Percentiles rank a stretch among this genome's conserved stretches.
phyloP scores from a whole-genome alignment of 2,888 invertebrate species.

The Bursaphelenchus okinawaensis region DNA sequence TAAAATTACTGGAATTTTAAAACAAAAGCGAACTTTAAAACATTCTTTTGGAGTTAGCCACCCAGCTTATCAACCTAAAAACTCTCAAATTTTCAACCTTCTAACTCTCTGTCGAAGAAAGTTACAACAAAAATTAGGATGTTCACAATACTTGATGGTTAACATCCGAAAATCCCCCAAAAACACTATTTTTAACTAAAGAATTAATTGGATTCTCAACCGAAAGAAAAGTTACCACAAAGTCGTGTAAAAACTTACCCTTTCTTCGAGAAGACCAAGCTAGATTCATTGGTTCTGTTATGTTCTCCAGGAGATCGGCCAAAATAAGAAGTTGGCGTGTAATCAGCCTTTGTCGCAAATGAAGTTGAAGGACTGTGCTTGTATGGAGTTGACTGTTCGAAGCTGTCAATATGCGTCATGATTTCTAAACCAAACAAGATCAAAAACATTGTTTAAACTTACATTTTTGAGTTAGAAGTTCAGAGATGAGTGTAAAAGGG shows the following conservation, averaged over 20 bases:
- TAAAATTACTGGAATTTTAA: too few species aligned
- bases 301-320: not conserved
- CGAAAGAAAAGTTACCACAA: too few species aligned
- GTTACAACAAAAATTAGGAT: not conserved
- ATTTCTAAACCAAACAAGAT: too few species aligned
- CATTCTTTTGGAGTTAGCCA: too few species aligned
- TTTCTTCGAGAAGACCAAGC: not conserved
- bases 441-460: too few species aligned
- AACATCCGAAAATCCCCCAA: not conserved
- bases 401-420: not conserved
- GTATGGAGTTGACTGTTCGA: not conserved
- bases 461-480: too few species aligned
- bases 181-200: not conserved
- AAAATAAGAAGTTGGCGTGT: not conserved
- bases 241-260: too few species aligned
- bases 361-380: not conserved
- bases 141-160: not conserved
- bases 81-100: too few species aligned
- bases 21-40: too few species aligned
- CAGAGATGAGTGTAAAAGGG: not conserved
- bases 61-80: too few species aligned
- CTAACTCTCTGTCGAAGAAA: too few species aligned
- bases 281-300: not conserved
- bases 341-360: not conserved
- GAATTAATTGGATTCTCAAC: too few species aligned